phyloP scores from a whole-genome alignment of 2,113 vertebrate species.

The Cephalopterus ornatus region DNA sequence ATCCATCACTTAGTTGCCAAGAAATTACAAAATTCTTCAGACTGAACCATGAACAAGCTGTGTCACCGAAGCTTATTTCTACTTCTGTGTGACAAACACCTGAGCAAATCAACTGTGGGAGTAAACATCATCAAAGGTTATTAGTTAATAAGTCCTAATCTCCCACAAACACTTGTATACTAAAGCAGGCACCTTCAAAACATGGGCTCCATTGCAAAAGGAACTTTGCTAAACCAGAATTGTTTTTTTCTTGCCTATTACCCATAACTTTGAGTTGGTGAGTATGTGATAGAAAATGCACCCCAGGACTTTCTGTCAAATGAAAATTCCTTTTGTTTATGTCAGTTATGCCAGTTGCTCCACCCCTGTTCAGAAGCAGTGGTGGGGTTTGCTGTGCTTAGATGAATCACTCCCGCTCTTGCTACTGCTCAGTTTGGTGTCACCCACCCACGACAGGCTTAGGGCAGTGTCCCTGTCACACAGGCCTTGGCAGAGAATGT shows the following conservation, averaged over 20 bases:
- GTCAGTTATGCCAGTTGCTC: neutral
- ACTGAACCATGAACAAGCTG: neutral
- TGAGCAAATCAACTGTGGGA: conserved; percentile 37
- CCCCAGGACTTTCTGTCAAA: neutral
- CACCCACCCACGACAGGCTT: neutral
- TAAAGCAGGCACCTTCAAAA: conserved; percentile 12
- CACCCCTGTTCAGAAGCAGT: neutral
- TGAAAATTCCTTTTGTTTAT: neutral
- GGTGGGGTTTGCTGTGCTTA: neutral
- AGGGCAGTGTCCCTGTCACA: neutral
- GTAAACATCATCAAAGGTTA: conserved; percentile 61
- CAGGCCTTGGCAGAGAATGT: neutral
- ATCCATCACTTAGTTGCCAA: conserved; percentile 55
- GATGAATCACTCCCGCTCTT: neutral
- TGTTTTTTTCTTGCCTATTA: neutral
- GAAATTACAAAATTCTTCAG: conserved; percentile 43
- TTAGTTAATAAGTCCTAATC: conserved; percentile 62
- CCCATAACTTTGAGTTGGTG: neutral
- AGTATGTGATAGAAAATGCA: neutral
- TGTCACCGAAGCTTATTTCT: conserved; percentile 19
- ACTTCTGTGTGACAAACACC: conserved; percentile 41
- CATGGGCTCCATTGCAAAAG: neutral
- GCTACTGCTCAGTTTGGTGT: neutral
- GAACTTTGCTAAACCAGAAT: neutral
- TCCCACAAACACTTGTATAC: conserved; percentile 6